These are phyloP conservation scores for Ptychochromis oligacanthus DNA, from an alignment of 2,113 vertebrate species.

Conservation along the genomic window DNA sequence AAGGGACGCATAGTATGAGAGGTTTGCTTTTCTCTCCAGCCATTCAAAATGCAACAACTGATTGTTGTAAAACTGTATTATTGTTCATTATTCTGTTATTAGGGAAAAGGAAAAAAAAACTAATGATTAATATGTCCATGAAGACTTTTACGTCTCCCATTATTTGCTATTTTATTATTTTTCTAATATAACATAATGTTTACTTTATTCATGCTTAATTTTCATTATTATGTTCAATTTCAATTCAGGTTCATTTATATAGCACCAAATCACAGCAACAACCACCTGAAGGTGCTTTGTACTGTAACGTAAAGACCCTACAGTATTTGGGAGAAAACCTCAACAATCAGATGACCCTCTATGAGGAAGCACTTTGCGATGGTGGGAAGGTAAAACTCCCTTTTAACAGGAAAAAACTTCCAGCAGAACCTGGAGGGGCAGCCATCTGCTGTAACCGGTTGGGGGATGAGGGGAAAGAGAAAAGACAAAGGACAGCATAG, in stretches of 20 bases:
- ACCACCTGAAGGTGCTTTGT: background rate
- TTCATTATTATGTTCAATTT: background rate
- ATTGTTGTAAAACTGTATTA: rapidly evolving
- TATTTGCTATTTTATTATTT: background rate
- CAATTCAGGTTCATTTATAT: too few relatives aligned
- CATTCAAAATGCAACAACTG: background rate
- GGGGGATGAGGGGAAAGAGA: too few relatives aligned
- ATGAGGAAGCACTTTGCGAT: too few relatives aligned
- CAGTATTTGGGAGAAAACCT: background rate
- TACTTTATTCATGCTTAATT: background rate
- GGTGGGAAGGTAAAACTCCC: background rate
- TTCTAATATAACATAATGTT: background rate
- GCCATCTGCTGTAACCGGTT: too few relatives aligned
- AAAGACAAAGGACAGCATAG: too few relatives aligned
- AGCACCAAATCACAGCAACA: background rate
- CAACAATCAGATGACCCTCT: background rate
- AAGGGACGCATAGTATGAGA: background rate
- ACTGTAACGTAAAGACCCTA: background rate
- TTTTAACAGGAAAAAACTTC: background rate
- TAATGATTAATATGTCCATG: background rate
- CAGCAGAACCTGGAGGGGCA: too few relatives aligned
- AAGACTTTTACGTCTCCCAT: background rate
- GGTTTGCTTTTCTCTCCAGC: background rate
- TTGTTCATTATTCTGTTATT: rapidly evolving
- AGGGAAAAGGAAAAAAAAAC: background rate